A percentile compares a stretch with the other conserved stretches of the same genome.
phyloP scores from a whole-genome alignment of 1,140 invertebrate species.

The Magallana angulata region DNA sequence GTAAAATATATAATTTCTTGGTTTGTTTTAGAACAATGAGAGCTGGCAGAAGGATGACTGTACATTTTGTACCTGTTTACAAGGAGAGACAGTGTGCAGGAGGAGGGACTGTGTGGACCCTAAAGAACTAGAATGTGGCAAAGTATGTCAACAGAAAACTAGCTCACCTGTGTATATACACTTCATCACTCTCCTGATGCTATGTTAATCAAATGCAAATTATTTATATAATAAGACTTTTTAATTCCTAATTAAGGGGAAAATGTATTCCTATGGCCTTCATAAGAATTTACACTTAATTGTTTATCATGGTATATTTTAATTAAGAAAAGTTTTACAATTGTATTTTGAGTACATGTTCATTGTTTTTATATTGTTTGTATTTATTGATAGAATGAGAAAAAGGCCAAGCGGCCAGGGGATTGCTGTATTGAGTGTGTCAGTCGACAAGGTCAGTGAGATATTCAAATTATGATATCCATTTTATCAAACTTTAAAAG shows the following conservation, averaged over 20 bases:
- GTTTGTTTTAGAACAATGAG: slow-evolving; percentile 55
- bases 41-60: slow-evolving; percentile 62
- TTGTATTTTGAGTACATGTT: too few species aligned
- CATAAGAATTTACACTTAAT: too few species aligned
- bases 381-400: slow-evolving; percentile 60
- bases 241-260: too few species aligned
- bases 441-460: slow-evolving; percentile 52
- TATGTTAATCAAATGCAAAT: too few species aligned
- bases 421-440: slow-evolving; percentile 70
- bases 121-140: slow-evolving; percentile 55
- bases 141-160: slow-evolving; percentile 47
- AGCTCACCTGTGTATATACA: too few species aligned
- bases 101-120: slow-evolving; percentile 52
- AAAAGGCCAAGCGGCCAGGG: slow-evolving; percentile 57
- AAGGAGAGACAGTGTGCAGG: slow-evolving; percentile 58
- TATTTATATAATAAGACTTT: too few species aligned
- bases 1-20: neutral
- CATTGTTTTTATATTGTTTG: too few species aligned
- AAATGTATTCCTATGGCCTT: neutral
- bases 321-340: too few species aligned
- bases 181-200: neutral
- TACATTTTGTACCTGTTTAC: slow-evolving; percentile 64
- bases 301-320: too few species aligned
- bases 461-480: too few species aligned
- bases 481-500: too few species aligned